A percentile compares a stretch with the other conserved stretches of the same genome.
phyloP scores from a whole-genome alignment of 1,140 invertebrate species.

The Maniola jurtina region DNA sequence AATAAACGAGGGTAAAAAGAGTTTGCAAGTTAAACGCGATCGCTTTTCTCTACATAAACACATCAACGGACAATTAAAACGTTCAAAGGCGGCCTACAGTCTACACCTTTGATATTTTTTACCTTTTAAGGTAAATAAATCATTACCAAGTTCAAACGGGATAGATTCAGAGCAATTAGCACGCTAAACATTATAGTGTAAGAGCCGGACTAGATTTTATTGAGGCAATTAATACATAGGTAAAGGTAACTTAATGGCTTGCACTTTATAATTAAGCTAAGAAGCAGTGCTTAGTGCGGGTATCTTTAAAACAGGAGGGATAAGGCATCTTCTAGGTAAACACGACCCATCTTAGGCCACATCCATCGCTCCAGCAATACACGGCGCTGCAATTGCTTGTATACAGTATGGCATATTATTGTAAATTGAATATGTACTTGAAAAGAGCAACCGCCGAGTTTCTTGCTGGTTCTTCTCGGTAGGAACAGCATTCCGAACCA shows the following conservation, averaged over 20 bases:
- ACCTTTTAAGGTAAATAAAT: constrained; percentile 14
- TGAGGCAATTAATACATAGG: background rate
- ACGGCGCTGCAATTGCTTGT: too few relatives aligned
- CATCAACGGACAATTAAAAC: constrained; percentile 12
- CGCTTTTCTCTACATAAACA: constrained; percentile 1
- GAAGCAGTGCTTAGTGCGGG: too few relatives aligned
- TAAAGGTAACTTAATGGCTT: background rate
- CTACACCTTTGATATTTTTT: constrained; percentile 11
- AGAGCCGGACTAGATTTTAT: background rate
- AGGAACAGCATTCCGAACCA: too few relatives aligned
- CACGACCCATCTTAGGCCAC: too few relatives aligned
- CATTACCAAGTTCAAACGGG: constrained; percentile 18
- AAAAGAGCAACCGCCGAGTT: too few relatives aligned
- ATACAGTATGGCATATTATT: too few relatives aligned
- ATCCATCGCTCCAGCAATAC: too few relatives aligned
- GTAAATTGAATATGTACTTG: too few relatives aligned
- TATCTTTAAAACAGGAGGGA: too few relatives aligned
- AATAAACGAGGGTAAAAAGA: background rate
- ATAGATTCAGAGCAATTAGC: constrained; percentile 14
- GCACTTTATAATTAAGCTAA: too few relatives aligned
- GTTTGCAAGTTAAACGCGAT: background rate
- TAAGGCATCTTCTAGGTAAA: too few relatives aligned
- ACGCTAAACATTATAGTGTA: constrained; percentile 17
- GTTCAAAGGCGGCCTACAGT: constrained; percentile 5
- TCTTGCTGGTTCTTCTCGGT: too few relatives aligned